Conservation (phyloP, 1,140 invertebrate species). For the Lerema accius region DNA sequence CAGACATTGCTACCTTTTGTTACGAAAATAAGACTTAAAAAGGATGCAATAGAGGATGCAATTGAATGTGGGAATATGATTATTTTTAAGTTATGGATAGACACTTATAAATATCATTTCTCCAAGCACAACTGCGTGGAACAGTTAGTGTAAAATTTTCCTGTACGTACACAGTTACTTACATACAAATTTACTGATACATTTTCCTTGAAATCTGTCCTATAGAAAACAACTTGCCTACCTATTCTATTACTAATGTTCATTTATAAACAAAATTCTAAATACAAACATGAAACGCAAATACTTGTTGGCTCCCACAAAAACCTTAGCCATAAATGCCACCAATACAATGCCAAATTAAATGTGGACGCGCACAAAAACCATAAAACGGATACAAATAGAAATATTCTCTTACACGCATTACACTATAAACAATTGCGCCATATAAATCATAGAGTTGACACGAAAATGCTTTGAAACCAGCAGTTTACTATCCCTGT, state of each 20-base stretch:
- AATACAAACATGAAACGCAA: constrained; percentile 35
- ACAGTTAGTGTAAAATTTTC: too few relatives aligned
- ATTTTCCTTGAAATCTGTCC: too few relatives aligned
- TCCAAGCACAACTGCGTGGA: too few relatives aligned
- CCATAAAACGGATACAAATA: constrained; percentile 69
- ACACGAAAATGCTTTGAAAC: constrained; percentile 68
- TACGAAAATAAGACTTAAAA: too few relatives aligned
- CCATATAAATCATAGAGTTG: constrained; percentile 76
- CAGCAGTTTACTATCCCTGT: constrained; percentile 38
- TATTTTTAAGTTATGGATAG: too few relatives aligned
- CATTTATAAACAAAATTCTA: constrained; percentile 31
- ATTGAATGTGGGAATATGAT: too few relatives aligned
- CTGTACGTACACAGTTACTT: not conserved
- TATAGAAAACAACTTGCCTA: too few relatives aligned
- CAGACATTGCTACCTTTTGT: too few relatives aligned
- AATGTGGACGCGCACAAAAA: constrained; percentile 71
- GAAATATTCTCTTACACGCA: constrained; percentile 76
- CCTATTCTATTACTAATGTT: constrained; percentile 15
- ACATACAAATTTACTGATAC: too few relatives aligned
- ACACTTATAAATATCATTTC: too few relatives aligned
- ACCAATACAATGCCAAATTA: constrained; percentile 73
- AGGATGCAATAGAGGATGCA: too few relatives aligned
- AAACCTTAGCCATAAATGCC: constrained; percentile 65
- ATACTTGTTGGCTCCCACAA: constrained; percentile 60
- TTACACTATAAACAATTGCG: constrained; percentile 75